Base-by-base conservation (phyloP, 2,888 invertebrate genomes). In the Osedax fenrisi region DNA sequence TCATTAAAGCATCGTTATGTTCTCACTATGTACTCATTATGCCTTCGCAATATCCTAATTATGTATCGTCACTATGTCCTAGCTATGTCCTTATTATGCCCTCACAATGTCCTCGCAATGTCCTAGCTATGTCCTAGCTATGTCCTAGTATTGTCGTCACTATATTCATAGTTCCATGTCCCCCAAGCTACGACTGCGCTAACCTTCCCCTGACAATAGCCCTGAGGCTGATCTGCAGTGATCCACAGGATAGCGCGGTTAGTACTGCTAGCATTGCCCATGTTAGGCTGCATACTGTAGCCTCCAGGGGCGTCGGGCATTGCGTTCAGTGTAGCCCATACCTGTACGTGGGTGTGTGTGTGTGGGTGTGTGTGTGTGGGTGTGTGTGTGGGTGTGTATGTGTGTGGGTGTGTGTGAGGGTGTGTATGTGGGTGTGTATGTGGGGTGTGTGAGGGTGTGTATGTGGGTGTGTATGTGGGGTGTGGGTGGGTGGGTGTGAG, bases 271-370 rank as follows among this genome's bases (percentile, higher is more conserved):
- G 41, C 41, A 41, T 41, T 41, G 5, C 17, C 17, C 41, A 41
- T 41, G 41, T 41, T 17, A 10, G 5, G 41, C 75, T 22, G 78
- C 76, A 75, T 78, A 76, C n/a, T 76, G 69, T 80, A 81, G 10
- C 80, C 81, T 13, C 80, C 82, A 2, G 81, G 82, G 13, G 79
- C 80, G 26, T 77, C 76, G 0, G 79, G 79, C 2, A 82, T 72
- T 13, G 79, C 76, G 77, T 82, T 82, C 17, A 83, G 75, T 0
- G 83, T 81, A 0, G 82, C 80, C 82, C 83, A 83, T 27, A 81
- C 78, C 56, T n/a, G n/a, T n/a, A n/a, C n/a, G n/a, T n/a, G n/a
- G n/a, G n/a, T n/a, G n/a, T n/a, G n/a, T n/a, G n/a, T n/a, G n/a
- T n/a, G n/a, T n/a, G n/a, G n/a, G n/a, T n/a, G n/a, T n/a, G n/a